Base-by-base conservation (phyloP, 2,888 invertebrate genomes). In the Harmothoe impar region DNA sequence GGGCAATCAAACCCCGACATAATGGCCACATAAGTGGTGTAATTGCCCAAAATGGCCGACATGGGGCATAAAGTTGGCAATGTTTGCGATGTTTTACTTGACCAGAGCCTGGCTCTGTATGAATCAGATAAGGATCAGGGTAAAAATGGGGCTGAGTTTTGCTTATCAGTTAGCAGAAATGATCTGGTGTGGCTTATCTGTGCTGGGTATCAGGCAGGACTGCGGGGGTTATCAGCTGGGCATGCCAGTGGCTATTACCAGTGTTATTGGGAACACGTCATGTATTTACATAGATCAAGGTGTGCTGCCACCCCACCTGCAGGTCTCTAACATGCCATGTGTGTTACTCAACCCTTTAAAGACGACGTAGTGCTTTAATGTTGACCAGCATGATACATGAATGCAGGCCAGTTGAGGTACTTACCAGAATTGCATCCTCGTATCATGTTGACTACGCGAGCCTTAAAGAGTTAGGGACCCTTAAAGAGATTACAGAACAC, bases 151-250 rank as follows among this genome's bases (percentile, higher is more conserved):
- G 20, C 62, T 20, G 62, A 62, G 62, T 20, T 62, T 62, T 62
- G 20, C 62, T 62, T 62, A 62, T 62, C 62, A 62, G 62, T 62
- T 62, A 62, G 23, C 62, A n/a, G 62, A 62, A 62, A 62, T 62
- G 20, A 62, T 62, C 62, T 62, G 62, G 62, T 62, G 7, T 20
- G 62, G 62, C n/a, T 62, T 62, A 62, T 62, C 62, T 20, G 15
- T 3, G 62, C 62, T 20, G n/a, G 62, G n/a, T n/a, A n/a, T n/a
- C 62, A 62, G 62, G 20, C n/a, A n/a, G 62, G 23, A 3, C 62
- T 62, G 43, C 43, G 5, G 20, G 62, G 62, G 62, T 62, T 62
- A 62, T 62, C 62, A 7, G 62, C 0, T 62, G 0, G n/a, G 3
- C 62, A 62, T n/a, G 20, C 23, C 62, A 62, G 20, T n/a, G 20